Percentiles rank a stretch among this genome's conserved stretches.
phyloP scores from a whole-genome alignment of 1,140 invertebrate species.

The Pseudoatta argentina region DNA sequence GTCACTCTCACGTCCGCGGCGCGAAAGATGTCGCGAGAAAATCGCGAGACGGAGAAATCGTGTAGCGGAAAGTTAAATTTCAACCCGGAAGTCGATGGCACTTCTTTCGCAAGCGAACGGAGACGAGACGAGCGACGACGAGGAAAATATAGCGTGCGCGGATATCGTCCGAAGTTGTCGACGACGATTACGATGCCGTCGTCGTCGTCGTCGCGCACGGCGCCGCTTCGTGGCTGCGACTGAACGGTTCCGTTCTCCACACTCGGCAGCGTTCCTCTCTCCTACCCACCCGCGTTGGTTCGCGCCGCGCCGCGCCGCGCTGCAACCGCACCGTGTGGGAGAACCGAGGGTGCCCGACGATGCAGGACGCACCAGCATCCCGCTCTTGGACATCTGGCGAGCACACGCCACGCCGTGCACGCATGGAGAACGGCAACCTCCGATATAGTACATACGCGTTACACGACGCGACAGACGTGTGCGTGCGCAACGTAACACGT shows the following conservation, averaged over 20 bases:
- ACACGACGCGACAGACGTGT: slow-evolving; percentile 10
- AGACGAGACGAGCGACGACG: slow-evolving; percentile 33
- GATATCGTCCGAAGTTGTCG: slow-evolving; percentile 18
- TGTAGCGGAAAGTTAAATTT: slow-evolving; percentile 9
- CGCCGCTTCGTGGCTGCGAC: slow-evolving; percentile 81
- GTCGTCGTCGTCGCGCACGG: slow-evolving; percentile 73
- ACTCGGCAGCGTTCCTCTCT: slow-evolving; percentile 3
- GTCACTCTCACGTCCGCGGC: slow-evolving; percentile 6
- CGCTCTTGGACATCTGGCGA: slow-evolving; percentile 44
- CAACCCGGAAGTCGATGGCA: not conserved
- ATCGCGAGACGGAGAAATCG: not conserved
- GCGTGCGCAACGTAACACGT: slow-evolving; percentile 28
- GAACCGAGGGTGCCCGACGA: slow-evolving; percentile 24
- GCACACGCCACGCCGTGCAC: slow-evolving; percentile 51
- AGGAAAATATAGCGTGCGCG: not conserved
- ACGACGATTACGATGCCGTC: not conserved
- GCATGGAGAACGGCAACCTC: slow-evolving; percentile 29
- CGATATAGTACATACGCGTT: not conserved
- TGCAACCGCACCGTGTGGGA: slow-evolving; percentile 32
- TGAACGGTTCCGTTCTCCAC: slow-evolving; percentile 73
- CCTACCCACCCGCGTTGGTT: slow-evolving; percentile 5
- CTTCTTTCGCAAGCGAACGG: not conserved
- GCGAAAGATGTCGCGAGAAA: not conserved
- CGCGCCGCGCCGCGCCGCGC: slow-evolving; percentile 10
- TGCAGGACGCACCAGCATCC: slow-evolving; percentile 45